A percentile compares a stretch with the other conserved stretches of the same genome.
Evolutionary conservation across 2,888 invertebrate species (phyloP).

Genomic region (Lagria hirta): DNA sequence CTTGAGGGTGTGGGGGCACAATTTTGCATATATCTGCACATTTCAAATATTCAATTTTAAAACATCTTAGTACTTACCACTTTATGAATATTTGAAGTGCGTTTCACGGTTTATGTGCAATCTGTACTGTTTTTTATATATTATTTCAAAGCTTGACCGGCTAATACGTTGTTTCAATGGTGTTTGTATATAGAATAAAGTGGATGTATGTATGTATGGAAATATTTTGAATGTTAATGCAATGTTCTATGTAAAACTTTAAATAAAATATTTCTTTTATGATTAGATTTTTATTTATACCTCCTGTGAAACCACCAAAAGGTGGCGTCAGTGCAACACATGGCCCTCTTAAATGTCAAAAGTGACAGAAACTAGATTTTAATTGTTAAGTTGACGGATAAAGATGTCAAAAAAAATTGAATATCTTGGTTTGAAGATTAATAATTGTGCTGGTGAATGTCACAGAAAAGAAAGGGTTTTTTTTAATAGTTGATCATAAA

Average conservation of each 20-base stretch:
- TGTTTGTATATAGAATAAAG: conserved; percentile 17
- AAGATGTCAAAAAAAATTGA: too few species aligned
- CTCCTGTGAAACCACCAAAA: background rate
- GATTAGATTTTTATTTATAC: conserved; percentile 1
- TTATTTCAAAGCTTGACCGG: conserved; percentile 8
- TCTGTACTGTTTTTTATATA: conserved; percentile 16
- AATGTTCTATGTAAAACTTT: conserved; percentile 10
- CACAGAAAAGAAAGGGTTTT: too few species aligned
- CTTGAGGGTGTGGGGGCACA: too few species aligned
- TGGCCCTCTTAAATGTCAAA: background rate
- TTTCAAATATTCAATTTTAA: too few species aligned
- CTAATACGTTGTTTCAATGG: conserved; percentile 9
- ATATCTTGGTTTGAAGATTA: background rate
- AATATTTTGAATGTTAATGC: conserved; percentile 14
- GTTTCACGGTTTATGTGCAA: too few species aligned
- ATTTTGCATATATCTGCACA: too few species aligned
- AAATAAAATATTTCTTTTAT: conserved; percentile 17
- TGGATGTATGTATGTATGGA: conserved; percentile 11
- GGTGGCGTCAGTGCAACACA: background rate
- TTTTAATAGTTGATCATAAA: too few species aligned
- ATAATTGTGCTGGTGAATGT: conserved; percentile 1
- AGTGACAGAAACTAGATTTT: background rate
- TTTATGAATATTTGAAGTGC: too few species aligned
- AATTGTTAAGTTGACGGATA: background rate
- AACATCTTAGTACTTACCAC: too few species aligned